Conservation (phyloP, 1,140 invertebrate genomes). For the Pachypsylla venusta region DNA sequence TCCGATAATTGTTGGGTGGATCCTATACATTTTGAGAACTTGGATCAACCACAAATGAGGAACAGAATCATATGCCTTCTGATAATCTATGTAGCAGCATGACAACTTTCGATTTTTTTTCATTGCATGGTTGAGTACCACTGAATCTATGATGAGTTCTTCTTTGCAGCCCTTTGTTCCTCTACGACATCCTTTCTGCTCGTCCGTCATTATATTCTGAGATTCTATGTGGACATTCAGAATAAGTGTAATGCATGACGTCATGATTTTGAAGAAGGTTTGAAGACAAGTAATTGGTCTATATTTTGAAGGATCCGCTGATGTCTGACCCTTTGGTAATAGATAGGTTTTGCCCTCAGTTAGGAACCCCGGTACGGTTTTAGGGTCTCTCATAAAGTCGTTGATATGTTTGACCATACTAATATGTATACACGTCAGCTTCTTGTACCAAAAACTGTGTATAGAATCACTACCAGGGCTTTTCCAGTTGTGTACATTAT, state of each 20-base stretch:
- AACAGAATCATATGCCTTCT: slow-evolving; percentile 18
- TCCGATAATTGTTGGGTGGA: neutral
- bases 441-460: slow-evolving; percentile 22
- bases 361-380: neutral
- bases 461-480: slow-evolving; percentile 12
- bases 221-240: slow-evolving; percentile 15
- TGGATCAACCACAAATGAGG: slow-evolving; percentile 14
- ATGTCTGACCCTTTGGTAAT: slow-evolving; percentile 16
- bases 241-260: slow-evolving; percentile 13
- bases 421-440: slow-evolving; percentile 16
- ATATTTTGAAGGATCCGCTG: slow-evolving; percentile 12
- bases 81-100: slow-evolving; percentile 20
- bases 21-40: slow-evolving; percentile 8
- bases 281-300: slow-evolving; percentile 14
- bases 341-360: slow-evolving; percentile 19
- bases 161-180: slow-evolving; percentile 20
- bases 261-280: slow-evolving; percentile 13
- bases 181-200: slow-evolving; percentile 23
- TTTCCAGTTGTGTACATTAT: slow-evolving; percentile 4
- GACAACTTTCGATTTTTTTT: slow-evolving; percentile 15
- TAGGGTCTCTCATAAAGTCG: neutral
- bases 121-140: slow-evolving; percentile 17
- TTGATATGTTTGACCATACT: neutral
- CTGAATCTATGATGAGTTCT: slow-evolving; percentile 19
- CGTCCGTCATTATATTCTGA: slow-evolving; percentile 18